Conservation (phyloP, 2,113 vertebrate genomes). For the Podilymbus podiceps region DNA sequence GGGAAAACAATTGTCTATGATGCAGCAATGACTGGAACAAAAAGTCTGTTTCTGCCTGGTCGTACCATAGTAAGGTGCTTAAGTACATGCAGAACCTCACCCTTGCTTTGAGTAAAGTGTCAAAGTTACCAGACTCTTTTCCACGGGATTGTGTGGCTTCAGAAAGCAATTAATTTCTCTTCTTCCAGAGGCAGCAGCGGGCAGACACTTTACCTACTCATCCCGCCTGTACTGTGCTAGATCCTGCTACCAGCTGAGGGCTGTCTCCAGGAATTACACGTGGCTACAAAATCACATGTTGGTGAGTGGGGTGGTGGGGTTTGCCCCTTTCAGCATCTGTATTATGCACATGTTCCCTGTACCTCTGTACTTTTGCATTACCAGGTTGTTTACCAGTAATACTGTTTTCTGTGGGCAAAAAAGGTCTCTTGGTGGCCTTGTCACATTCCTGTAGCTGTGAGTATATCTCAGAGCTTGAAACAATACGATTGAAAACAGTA, state of each 20-base stretch:
- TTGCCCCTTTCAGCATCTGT: not conserved
- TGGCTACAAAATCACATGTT: not conserved
- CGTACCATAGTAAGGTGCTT: fast-evolving
- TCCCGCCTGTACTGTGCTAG: not conserved
- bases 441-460: not conserved
- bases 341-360: not conserved
- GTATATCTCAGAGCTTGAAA: not conserved
- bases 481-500: not conserved
- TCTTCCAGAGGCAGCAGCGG: not conserved
- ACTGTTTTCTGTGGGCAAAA: not conserved
- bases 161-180: not conserved
- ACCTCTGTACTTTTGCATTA: not conserved
- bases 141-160: not conserved
- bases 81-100: not conserved
- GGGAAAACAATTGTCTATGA: not conserved
- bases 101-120: not conserved
- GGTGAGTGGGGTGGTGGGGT: not conserved
- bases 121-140: not conserved
- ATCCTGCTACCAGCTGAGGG: not conserved
- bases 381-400: not conserved
- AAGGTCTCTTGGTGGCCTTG: not conserved
- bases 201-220: not conserved
- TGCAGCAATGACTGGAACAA: not conserved
- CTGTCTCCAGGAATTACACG: not conserved
- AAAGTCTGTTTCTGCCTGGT: no score